Conservation (phyloP, 2,888 invertebrate genomes). For the Pristionchus fissidentatus region DNA sequence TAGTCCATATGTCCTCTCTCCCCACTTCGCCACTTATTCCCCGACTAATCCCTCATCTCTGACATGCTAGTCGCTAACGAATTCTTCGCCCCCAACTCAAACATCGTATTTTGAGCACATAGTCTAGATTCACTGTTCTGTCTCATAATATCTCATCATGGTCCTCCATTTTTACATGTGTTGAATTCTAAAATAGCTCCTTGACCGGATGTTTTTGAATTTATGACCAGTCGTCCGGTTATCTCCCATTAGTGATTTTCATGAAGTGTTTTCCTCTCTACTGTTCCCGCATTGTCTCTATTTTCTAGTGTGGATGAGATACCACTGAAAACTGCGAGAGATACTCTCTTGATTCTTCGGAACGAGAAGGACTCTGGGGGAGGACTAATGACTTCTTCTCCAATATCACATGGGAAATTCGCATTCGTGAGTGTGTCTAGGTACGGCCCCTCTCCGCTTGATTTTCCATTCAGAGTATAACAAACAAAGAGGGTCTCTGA, state of each 20-base stretch:
- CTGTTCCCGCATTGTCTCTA: not conserved
- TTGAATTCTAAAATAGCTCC: too few species aligned
- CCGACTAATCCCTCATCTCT: not conserved
- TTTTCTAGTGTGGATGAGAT: not conserved
- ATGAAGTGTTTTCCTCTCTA: not conserved
- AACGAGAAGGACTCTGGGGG: slow-evolving; percentile 10
- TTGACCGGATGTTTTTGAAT: too few species aligned
- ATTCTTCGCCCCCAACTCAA: not conserved
- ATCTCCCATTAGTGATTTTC: slow-evolving; percentile 11
- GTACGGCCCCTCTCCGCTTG: not conserved
- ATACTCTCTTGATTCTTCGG: not conserved
- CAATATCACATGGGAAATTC: slow-evolving; percentile 8
- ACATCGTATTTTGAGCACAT: not conserved
- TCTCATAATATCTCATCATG: too few species aligned
- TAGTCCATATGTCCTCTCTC: slow-evolving; percentile 39
- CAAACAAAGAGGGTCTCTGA: not conserved
- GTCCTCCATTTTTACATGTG: too few species aligned
- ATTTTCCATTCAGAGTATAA: not conserved
- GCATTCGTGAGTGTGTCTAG: not conserved
- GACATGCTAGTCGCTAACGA: slow-evolving; percentile 2
- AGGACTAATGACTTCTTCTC: slow-evolving; percentile 35
- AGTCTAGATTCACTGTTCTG: too few species aligned
- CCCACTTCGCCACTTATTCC: slow-evolving; percentile 38
- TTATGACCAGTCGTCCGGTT: too few species aligned
- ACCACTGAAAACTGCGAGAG: not conserved